Percentiles rank a stretch among this genome's conserved stretches.
These are phyloP conservation scores for Latheticus oryzae DNA, from an alignment of 2,888 invertebrate genomes.

Conservation along the genomic window DNA sequence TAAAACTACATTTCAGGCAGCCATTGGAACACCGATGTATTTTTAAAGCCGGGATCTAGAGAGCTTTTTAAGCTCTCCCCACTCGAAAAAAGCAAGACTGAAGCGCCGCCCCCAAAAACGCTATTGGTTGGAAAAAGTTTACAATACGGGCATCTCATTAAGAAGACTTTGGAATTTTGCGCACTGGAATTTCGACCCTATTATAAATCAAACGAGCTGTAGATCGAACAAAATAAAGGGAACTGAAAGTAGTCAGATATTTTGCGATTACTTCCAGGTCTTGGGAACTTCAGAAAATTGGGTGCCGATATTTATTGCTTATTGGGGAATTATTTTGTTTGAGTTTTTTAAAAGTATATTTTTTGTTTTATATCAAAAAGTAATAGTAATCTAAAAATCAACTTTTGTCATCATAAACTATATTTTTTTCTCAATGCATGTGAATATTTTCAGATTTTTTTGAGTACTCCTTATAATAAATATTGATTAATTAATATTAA, in stretches of 20 bases:
- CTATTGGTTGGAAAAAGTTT: slow-evolving; percentile 66
- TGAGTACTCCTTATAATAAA: too few relatives aligned
- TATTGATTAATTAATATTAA: too few relatives aligned
- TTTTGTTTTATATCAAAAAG: too few relatives aligned
- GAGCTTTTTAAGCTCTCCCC: slow-evolving; percentile 62
- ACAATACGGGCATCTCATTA: slow-evolving; percentile 65
- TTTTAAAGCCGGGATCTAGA: slow-evolving; percentile 64
- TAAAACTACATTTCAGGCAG: slow-evolving; percentile 64
- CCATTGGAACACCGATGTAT: slow-evolving; percentile 65
- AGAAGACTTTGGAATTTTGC: slow-evolving; percentile 65
- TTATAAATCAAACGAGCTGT: slow-evolving; percentile 40
- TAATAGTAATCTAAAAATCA: too few relatives aligned
- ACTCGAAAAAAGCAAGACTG: slow-evolving; percentile 59
- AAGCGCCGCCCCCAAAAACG: slow-evolving; percentile 58
- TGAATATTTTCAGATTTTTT: too few relatives aligned
- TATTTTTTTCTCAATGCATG: too few relatives aligned
- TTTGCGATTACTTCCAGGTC: slow-evolving; percentile 28
- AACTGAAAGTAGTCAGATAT: slow-evolving; percentile 23
- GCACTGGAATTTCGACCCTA: slow-evolving; percentile 63
- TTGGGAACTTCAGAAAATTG: slow-evolving; percentile 26
- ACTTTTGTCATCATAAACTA: too few relatives aligned
- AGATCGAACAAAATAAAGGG: slow-evolving; percentile 16
- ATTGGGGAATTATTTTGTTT: slow-evolving; percentile 53
- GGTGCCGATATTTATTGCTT: slow-evolving; percentile 57
- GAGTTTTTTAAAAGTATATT: too few relatives aligned